Conservation (phyloP, 2,113 vertebrate species). For the Anolis carolinensis region DNA sequence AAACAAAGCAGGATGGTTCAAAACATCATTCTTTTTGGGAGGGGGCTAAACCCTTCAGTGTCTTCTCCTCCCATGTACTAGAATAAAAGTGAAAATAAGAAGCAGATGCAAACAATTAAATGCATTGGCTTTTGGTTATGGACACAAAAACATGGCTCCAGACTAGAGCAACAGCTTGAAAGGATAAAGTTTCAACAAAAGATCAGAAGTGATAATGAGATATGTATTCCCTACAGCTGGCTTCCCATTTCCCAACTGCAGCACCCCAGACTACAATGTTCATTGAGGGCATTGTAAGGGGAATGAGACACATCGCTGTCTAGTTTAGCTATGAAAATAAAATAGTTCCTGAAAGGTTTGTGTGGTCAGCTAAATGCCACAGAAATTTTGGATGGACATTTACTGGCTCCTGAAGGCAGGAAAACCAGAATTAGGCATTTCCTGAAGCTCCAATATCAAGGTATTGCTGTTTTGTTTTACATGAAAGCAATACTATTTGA, state of each 20-base stretch:
- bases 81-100: neutral
- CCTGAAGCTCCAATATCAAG: neutral
- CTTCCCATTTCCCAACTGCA: neutral
- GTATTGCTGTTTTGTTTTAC: neutral
- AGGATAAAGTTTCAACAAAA: neutral
- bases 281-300: neutral
- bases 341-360: neutral
- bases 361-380: slow-evolving; percentile 8
- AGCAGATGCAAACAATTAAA: neutral
- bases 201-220: neutral
- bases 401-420: neutral
- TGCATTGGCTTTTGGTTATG: neutral
- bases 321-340: neutral
- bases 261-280: neutral
- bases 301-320: neutral
- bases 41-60: no score
- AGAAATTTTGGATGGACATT: neutral
- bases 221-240: neutral
- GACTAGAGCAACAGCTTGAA: neutral
- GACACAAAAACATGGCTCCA: neutral
- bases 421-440: neutral
- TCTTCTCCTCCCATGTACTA: neutral
- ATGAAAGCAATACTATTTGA: slow-evolving; percentile 10
- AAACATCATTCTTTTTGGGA: no score
- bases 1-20: no score